Base-by-base conservation (phyloP, 2,113 vertebrate species). In the Pithys albifrons region DNA sequence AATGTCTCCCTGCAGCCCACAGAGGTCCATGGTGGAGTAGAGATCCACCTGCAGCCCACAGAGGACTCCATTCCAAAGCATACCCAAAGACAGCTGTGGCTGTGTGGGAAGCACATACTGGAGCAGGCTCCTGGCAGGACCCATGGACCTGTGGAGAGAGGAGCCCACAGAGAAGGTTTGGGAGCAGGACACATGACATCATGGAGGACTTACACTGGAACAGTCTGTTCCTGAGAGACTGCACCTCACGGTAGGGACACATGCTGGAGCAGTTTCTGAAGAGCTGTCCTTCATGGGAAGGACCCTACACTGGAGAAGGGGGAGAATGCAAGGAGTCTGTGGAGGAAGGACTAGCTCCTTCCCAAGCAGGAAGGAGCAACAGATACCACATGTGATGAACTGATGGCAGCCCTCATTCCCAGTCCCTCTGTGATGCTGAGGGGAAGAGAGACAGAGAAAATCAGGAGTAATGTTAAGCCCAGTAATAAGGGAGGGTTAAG, bases 241-340 rank as follows among this genome's bases (percentile, higher is more conserved):
- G 39, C 54, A 35, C 2, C 0, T n/a, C 12, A 2, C 18, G 54
- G 46, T 74, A 89, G 11, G 28, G 16, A 43, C 33, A 41, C 29
- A 3, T 29, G 19, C 46, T 75, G 62, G 71, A 75, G 17, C 14
- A 31, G 29, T 35, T 54, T 1, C 12, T 15, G n/a, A 62, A 54
- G 39, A 41, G n/a, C 23, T 54, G 12, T 54, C 65, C 14, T 12
- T 24, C 23, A 15, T 35, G 29, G 20, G 55, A 62, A 24, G 29
- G 24, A 75, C 28, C 19, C 62, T 59, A 39, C 19, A 1, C 5
- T 48, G 71, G 4, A 62, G 17, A n/a, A 55, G 0, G 1, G n/a
- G 17, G 48, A 31, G 25, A 48, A 24, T 19, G 24, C 0, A 0
- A 83, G 14, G 17, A 69, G 7, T 28, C 19, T 62, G 37, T 12